These are phyloP conservation scores for Cinclus cinclus DNA, from an alignment of 2,113 vertebrate genomes.

Conservation along the genomic window DNA sequence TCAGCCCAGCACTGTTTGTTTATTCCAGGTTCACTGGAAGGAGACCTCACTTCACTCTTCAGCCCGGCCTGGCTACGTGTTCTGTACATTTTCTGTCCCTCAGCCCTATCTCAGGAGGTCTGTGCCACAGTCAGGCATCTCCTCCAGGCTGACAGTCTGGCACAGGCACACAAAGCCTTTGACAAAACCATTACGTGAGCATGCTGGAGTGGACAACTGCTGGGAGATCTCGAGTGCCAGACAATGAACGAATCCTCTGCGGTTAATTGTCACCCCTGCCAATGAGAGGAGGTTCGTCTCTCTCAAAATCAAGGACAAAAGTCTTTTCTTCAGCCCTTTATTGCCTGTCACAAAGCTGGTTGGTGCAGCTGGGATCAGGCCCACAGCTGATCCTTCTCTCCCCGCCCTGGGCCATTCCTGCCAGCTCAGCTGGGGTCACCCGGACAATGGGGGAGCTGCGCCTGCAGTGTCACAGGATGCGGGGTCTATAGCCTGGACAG, in stretches of 20 bases:
- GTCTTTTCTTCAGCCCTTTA: slow-evolving; percentile 63
- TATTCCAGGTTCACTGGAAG: slow-evolving; percentile 17
- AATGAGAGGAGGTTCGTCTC: slow-evolving; percentile 18
- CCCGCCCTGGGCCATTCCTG: slow-evolving; percentile 22
- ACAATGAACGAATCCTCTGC: slow-evolving; percentile 43
- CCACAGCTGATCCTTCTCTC: slow-evolving; percentile 57
- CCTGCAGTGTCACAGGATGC: background rate
- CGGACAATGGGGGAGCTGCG: slow-evolving; percentile 5
- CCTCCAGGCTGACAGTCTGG: background rate
- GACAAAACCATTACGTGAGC: background rate
- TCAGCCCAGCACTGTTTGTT: background rate
- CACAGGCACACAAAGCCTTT: background rate
- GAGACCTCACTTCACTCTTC: background rate
- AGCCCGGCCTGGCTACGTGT: background rate
- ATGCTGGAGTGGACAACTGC: slow-evolving; percentile 12
- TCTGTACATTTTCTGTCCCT: background rate
- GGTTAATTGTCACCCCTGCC: slow-evolving; percentile 51
- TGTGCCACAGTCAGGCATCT: background rate
- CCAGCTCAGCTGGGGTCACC: slow-evolving; percentile 57
- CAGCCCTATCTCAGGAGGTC: background rate
- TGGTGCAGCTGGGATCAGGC: slow-evolving; percentile 71
- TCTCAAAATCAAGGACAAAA: slow-evolving; percentile 56
- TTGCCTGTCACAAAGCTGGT: slow-evolving; percentile 59
- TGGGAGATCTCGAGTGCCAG: slow-evolving; percentile 12
- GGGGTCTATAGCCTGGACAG: background rate